Conservation (phyloP, 2,888 invertebrate genomes). For the Aphodius granarius region DNA sequence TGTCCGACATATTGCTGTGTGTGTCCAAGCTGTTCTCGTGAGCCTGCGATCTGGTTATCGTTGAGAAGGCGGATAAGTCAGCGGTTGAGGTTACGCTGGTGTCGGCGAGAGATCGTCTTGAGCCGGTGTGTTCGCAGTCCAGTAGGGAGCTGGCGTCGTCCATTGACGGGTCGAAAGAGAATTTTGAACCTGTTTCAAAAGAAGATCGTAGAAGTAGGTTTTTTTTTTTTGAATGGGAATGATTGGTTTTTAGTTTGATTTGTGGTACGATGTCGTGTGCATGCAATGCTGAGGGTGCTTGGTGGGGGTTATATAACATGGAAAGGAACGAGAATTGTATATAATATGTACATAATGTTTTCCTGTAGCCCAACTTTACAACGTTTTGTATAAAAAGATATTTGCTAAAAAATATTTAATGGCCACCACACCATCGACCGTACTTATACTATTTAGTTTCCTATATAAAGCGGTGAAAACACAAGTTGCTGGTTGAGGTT, state of each 20-base stretch:
- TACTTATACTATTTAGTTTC: no score
- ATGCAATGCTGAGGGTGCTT: neutral
- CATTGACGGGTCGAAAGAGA: conserved; percentile 65
- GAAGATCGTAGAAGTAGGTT: neutral
- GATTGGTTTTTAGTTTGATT: neutral
- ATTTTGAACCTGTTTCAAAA: conserved; percentile 61
- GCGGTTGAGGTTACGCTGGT: conserved; percentile 84
- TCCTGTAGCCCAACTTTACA: no score
- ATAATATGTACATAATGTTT: no score
- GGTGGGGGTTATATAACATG: neutral
- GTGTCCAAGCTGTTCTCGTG: conserved; percentile 76
- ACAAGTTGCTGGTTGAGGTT: no score
- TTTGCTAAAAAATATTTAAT: no score
- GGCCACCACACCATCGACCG: no score
- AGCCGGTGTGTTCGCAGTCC: conserved; percentile 63
- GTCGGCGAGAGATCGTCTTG: conserved; percentile 77
- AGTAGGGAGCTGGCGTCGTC: conserved; percentile 71
- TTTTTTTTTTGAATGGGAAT: neutral
- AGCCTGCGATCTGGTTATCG: conserved; percentile 70
- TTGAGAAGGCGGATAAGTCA: conserved; percentile 77
- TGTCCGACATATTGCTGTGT: conserved; percentile 75
- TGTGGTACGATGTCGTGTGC: neutral
- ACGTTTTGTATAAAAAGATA: no score
- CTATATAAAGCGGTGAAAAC: no score
- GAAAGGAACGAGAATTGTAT: no score